Conservation (phyloP, 2,888 invertebrate species). For the Limnephilus auricula region DNA sequence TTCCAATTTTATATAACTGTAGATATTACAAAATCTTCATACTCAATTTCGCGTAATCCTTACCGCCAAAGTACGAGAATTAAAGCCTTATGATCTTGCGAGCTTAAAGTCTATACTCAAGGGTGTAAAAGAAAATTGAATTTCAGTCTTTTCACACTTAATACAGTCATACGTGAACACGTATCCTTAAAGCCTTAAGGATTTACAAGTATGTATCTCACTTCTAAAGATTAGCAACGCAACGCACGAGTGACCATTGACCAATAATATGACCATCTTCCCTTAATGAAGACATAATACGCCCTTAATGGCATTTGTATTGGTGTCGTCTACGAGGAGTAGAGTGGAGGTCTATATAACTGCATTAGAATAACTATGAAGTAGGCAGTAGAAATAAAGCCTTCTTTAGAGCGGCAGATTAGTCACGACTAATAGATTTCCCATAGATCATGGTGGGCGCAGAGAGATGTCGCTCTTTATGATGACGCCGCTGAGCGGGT, state of each 20-base stretch:
- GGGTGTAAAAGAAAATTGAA: not conserved
- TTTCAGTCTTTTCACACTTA: not conserved
- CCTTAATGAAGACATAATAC: conserved; percentile 62
- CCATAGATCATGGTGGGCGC: conserved; percentile 55
- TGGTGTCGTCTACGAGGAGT: conserved; percentile 33
- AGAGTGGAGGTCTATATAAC: conserved; percentile 40
- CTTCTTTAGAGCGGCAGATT: conserved; percentile 50
- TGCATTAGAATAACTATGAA: not conserved
- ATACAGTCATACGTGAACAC: not conserved
- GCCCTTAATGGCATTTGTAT: conserved; percentile 51
- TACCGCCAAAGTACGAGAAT: not conserved
- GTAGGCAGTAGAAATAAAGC: conserved; percentile 26
- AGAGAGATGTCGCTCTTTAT: conserved; percentile 30
- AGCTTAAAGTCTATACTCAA: not conserved
- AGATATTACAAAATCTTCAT: not conserved
- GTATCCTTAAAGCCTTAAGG: not conserved
- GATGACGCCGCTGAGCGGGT: conserved; percentile 46
- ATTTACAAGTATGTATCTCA: not conserved
- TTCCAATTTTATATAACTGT: not conserved
- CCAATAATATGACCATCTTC: not conserved
- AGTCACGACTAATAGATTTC: conserved; percentile 65
- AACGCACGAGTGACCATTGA: not conserved
- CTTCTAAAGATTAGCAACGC: conserved; percentile 12
- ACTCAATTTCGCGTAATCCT: not conserved
- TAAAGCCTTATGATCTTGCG: not conserved